Conservation (phyloP, 1,140 invertebrate species). For the Musca vetustissima region DNA sequence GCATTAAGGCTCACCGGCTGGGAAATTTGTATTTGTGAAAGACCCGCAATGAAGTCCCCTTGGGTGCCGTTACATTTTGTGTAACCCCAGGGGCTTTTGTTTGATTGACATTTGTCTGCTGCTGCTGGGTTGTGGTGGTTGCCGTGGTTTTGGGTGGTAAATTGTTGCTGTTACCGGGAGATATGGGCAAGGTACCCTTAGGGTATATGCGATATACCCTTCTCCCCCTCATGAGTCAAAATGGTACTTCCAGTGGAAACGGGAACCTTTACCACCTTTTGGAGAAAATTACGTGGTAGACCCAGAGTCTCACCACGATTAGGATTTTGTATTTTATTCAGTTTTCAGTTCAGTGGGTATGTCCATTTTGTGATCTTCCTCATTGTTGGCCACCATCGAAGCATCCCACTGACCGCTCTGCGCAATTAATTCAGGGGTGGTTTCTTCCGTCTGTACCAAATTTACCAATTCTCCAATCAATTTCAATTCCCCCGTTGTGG, state of each 20-base stretch:
- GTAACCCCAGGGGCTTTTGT: neutral
- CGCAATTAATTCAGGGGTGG: neutral
- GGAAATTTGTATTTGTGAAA: constrained; percentile 10
- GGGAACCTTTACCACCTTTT: constrained; percentile 13
- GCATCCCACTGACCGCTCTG: neutral
- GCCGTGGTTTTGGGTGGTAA: neutral
- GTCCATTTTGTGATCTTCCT: neutral
- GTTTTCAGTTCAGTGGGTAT: neutral
- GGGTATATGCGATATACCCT: constrained; percentile 17
- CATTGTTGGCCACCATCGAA: no score
- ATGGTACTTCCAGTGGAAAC: neutral
- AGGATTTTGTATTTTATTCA: neutral
- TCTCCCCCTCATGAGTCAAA: neutral
- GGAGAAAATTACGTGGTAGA: neutral
- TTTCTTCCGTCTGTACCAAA: constrained; percentile 2
- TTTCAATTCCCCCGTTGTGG: neutral
- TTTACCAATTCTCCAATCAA: constrained; percentile 5
- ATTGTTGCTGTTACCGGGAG: no score
- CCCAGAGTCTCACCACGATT: neutral
- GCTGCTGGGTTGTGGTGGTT: no score
- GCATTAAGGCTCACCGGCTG: neutral
- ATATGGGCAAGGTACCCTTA: neutral
- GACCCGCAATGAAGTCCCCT: neutral
- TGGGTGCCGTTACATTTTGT: no score
- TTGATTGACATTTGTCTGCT: neutral